Percentiles rank a stretch among this genome's conserved stretches.
Evolutionary conservation across 1,140 invertebrate genomes (phyloP).

Genomic region (Orchesella cincta): DNA sequence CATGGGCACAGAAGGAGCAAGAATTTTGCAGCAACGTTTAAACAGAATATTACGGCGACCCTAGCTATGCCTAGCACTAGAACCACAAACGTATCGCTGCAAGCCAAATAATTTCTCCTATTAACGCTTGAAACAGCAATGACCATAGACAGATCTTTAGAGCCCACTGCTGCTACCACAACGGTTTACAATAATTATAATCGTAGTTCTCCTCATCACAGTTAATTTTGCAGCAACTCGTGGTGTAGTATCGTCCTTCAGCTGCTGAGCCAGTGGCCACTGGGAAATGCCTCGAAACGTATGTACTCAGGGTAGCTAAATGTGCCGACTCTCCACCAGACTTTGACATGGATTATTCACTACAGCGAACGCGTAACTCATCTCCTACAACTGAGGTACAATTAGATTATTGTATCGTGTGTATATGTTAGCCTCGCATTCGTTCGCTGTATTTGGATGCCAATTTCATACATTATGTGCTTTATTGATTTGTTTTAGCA

Average conservation of each 20-base stretch:
- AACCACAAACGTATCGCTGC: constrained; percentile 2
- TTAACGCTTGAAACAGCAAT: background rate
- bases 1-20: background rate
- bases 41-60: background rate
- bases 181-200: background rate
- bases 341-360: constrained; percentile 12
- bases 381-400: too few relatives aligned
- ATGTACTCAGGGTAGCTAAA: background rate
- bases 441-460: too few relatives aligned
- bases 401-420: too few relatives aligned
- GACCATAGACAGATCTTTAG: background rate
- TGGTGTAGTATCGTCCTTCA: background rate
- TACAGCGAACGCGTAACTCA: too few relatives aligned
- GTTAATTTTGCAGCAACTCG: background rate
- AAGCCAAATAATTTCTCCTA: background rate
- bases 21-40: too few relatives aligned
- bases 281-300: background rate
- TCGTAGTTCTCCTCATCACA: background rate
- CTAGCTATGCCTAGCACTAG: constrained; percentile 17
- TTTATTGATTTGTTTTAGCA: too few relatives aligned
- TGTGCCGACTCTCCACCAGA: too few relatives aligned
- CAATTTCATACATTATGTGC: too few relatives aligned
- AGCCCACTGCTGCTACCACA: background rate
- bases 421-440: too few relatives aligned
- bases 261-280: background rate